Evolutionary conservation across 2,113 vertebrate genomes (phyloP).

Genomic region (Calyptommatus sinebrachiatus): DNA sequence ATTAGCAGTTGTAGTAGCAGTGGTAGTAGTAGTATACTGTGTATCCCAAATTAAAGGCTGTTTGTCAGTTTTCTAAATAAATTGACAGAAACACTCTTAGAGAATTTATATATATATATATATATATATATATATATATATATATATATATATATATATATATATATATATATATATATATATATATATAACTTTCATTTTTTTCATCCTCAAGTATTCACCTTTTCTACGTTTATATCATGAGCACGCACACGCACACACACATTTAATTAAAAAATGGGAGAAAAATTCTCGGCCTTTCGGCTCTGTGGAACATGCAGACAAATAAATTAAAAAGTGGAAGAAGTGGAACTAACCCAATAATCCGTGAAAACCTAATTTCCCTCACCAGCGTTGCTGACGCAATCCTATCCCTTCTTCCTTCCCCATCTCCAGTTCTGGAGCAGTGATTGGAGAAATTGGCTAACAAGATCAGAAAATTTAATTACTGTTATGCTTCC

Average conservation of each 20-base stretch:
- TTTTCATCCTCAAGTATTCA: conserved; percentile 36
- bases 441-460: conserved; percentile 83
- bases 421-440: conserved; percentile 72
- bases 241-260: conserved; percentile 62
- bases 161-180: conserved; percentile 17
- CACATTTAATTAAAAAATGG: conserved; percentile 76
- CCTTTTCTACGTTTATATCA: conserved; percentile 63
- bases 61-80: conserved; percentile 17
- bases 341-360: conserved; percentile 85
- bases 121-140: conserved; percentile 28
- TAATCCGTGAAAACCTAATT: conserved; percentile 86
- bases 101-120: conserved; percentile 22
- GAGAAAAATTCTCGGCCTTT: conserved; percentile 70
- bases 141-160: conserved; percentile 28
- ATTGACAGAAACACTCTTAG: conserved; percentile 36
- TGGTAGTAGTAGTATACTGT: background rate
- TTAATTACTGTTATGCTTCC: conserved; percentile 79
- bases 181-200: conserved; percentile 49
- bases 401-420: conserved; percentile 71
- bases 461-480: conserved; percentile 87
- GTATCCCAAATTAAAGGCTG: conserved; percentile 27
- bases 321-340: conserved; percentile 86
- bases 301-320: conserved; percentile 78
- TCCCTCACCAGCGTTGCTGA: conserved; percentile 71
- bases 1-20: too few relatives aligned